Conservation (phyloP, 23 tunicate species). For the Diplosoma virens region DNA sequence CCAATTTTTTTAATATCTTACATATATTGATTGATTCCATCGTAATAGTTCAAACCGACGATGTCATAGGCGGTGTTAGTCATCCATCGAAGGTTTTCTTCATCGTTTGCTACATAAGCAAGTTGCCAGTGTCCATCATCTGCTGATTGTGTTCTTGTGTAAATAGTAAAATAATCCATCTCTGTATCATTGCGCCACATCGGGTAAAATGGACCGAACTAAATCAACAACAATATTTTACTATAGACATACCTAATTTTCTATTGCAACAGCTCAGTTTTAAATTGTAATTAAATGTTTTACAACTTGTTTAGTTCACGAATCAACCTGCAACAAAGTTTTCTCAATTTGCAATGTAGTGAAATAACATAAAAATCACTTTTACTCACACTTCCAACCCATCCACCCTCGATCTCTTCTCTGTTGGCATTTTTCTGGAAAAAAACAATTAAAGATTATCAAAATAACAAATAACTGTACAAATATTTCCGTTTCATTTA, state of each 20-base stretch:
- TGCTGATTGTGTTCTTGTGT: constrained; percentile 48
- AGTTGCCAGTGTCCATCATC: constrained; percentile 89
- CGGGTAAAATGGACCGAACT: constrained; percentile 83
- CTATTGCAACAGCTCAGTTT: no score
- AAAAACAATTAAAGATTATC: background rate
- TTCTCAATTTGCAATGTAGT: no score
- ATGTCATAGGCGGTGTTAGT: constrained; percentile 83
- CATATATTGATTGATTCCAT: constrained; percentile 57
- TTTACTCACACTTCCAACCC: constrained; percentile 99
- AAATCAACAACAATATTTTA: no score
- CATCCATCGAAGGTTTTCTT: constrained; percentile 21
- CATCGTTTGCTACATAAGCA: constrained; percentile 43
- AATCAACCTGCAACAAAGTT: no score
- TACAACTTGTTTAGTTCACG: no score
- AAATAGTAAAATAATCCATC: constrained; percentile 74
- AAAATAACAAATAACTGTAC: no score
- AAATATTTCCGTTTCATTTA: no score
- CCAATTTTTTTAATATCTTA: no score
- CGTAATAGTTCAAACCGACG: constrained; percentile 55
- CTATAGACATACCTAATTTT: no score
- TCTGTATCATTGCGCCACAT: constrained; percentile 40
- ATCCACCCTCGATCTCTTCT: constrained; percentile 63
- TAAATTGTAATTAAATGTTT: no score
- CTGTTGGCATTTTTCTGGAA: constrained; percentile 17
- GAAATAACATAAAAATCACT: no score